Evolutionary conservation across 2,113 vertebrate genomes (phyloP).

Genomic region (Sturnira hondurensis): DNA sequence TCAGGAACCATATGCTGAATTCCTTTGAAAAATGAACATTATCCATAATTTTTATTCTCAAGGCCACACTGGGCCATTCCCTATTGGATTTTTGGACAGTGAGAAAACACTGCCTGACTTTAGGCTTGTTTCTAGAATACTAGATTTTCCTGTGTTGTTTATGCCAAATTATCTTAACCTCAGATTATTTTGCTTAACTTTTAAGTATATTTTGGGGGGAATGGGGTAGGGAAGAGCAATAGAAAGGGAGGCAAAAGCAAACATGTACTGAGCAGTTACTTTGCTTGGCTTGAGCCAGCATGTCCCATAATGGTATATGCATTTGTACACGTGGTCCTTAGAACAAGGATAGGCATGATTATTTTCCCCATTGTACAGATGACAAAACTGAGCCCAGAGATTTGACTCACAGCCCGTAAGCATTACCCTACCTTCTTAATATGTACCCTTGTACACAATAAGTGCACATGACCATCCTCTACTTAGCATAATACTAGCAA

Average conservation of each 20-base stretch:
- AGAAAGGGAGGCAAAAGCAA: neutral
- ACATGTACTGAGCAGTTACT: neutral
- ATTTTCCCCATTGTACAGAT: neutral
- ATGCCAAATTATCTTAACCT: neutral
- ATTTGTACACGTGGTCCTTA: neutral
- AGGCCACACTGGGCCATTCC: neutral
- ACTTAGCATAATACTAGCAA: neutral
- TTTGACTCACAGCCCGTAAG: neutral
- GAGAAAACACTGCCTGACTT: neutral
- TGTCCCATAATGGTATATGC: too few relatives aligned
- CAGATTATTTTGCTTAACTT: neutral
- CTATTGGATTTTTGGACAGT: slow-evolving; percentile 21
- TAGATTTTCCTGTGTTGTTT: neutral
- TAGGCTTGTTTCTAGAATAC: slow-evolving; percentile 12
- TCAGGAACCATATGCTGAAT: neutral
- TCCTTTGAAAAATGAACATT: slow-evolving; percentile 28
- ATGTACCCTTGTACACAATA: neutral
- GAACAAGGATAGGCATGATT: neutral
- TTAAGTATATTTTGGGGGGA: neutral
- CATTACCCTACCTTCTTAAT: neutral
- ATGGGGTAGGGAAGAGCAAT: neutral
- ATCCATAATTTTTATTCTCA: slow-evolving; percentile 2
- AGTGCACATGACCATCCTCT: neutral
- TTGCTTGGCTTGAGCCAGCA: neutral
- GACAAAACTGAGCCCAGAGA: neutral